phyloP scores from a whole-genome alignment of 2,113 vertebrate species.

The Burhinus oedicnemus region DNA sequence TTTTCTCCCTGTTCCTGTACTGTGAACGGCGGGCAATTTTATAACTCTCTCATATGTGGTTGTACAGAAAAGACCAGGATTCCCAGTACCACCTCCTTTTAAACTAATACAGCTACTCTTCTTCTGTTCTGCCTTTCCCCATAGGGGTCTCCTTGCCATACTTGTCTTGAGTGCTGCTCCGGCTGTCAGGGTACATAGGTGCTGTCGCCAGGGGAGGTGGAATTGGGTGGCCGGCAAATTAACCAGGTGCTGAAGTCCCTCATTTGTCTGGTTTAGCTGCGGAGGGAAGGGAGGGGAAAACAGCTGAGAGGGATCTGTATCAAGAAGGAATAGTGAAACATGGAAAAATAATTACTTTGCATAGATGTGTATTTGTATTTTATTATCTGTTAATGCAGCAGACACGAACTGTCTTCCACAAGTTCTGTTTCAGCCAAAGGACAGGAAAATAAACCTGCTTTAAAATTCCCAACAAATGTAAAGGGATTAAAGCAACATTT shows the following conservation, averaged over 20 bases:
- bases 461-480: background rate
- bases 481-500: background rate
- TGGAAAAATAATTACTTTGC: background rate
- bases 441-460: background rate
- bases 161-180: background rate
- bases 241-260: background rate
- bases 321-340: background rate
- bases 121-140: background rate
- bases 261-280: background rate
- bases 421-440: background rate
- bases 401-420: background rate
- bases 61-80: background rate
- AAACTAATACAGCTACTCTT: background rate
- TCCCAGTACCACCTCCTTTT: background rate
- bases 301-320: background rate
- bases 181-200: accelerated
- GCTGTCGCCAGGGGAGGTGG: background rate
- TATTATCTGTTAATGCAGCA: background rate
- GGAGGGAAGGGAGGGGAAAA: background rate
- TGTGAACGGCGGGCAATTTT: background rate
- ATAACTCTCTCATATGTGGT: background rate
- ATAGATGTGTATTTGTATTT: background rate
- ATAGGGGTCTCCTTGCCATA: accelerated
- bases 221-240: background rate
- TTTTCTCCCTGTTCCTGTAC: background rate